Base-by-base conservation (phyloP, 2,888 invertebrate species). In the Pseudococcus longispinus region DNA sequence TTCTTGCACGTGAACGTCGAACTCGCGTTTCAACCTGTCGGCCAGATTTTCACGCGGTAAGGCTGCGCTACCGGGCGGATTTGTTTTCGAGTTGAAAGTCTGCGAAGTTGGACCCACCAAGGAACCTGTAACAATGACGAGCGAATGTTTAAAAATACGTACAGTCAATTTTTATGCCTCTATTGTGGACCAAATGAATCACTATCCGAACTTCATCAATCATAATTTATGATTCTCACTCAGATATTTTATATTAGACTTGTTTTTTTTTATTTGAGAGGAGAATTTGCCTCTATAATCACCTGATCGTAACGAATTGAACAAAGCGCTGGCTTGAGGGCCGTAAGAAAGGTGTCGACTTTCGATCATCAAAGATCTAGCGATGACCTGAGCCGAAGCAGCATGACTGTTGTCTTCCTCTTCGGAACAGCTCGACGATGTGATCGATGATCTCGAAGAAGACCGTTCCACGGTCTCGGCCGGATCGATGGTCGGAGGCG, bases 31-130 rank as follows among this genome's bases (percentile, higher is more conserved):
- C 88, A 97, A 92, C 89, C 98, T 93, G 90, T 96, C 95, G 89
- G 96, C 96, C 87, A 97, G 93, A 91, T 95, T 96, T 91, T 97
- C 97, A 89, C 97, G 93, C 90, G 96, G 96, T 84, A 95, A 93
- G 91, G 88, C 88, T 42, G 87, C 29, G 3, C 60, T 26, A 13
- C 87, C 37, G 8, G 83, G 2, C 8, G 37, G 84, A 60, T 42
- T 70, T 42, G 65, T 82, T 85, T 29, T 83, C 60, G 83, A 83
- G 55, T 82, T 87, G 37, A 80, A 88, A 55, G 29, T 87, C 60
- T 83, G 83, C 80, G 85, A 29, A 70, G 51, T 51, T 32, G 84
- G 13, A 6, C 20, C 65, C 9, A 9, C 65, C 42, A 80, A 42
- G 2, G 77, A 80, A 80, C 77, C 77, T 80, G 42, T 32, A 13